Base-by-base conservation (phyloP, 2,797 vertebrate species). In the Bucorvus abyssinicus region DNA sequence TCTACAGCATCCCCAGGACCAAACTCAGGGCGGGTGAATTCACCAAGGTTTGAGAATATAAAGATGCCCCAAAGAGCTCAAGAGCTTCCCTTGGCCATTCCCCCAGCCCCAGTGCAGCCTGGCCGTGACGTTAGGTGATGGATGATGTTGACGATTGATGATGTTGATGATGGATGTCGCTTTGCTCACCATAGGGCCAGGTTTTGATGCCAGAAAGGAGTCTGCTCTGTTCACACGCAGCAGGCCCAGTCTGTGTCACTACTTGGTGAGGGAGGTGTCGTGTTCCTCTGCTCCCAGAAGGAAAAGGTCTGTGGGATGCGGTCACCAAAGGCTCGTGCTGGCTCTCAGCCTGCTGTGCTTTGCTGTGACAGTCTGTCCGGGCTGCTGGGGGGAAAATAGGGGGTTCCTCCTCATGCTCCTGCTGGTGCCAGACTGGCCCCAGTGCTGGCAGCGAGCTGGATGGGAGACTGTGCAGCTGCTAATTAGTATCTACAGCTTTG, bases 161-260 rank as follows among this genome's bases (percentile, higher is more conserved):
- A 40, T 40, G 22, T 23, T 2, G 4, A n/a, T 44, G 38, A 21
- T 21, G 24, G 13, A 32, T 12, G 21, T 42, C 5, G 3, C 50
- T 75, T 53, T 1, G 2, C 6, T 36, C 30, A 34, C 61, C 21
- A 60, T 32, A 15, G n/a, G 50, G 69, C 14, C 13, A 36, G 36
- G 21, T 29, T 38, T 36, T 24, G 53, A 27, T 68, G 30, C 67
- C 69, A 38, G 8, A n/a, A 61, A 45, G 44, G 38, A 19, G 56
- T 53, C 0, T 2, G 21, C 30, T 69, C 27, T 5, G 2, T 50
- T 53, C 3, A 3, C 23, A 17, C 1, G 1, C 21, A 36, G 56
- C 21, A 32, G 55, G 30, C 49, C 5, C 44, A 24, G 61, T 65
- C 12, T 52, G 44, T 32, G n/a, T n/a, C 14, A n/a, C 1, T 5